Conservation (phyloP, 2,888 invertebrate species). For the Prosapia bicincta region DNA sequence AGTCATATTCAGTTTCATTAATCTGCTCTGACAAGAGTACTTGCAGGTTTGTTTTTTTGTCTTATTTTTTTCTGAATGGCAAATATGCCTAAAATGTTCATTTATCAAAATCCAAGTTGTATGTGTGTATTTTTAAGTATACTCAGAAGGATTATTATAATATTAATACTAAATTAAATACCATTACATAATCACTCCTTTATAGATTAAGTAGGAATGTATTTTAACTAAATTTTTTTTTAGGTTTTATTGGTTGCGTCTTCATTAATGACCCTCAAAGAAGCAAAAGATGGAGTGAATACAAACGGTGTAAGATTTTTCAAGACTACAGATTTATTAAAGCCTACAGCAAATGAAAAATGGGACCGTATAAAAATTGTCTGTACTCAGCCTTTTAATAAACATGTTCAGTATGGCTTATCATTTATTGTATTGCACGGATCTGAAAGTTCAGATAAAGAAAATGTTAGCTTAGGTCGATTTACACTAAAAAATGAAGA, state of each 20-base stretch:
- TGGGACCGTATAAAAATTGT: constrained; percentile 83
- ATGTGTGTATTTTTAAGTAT: no score
- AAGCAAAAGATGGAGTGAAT: constrained; percentile 64
- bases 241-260: constrained; percentile 73
- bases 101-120: no score
- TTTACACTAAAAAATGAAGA: constrained; percentile 54
- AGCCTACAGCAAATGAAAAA: constrained; percentile 56
- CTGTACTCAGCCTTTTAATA: constrained; percentile 86
- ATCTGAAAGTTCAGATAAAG: constrained; percentile 32
- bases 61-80: no score
- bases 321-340: constrained; percentile 56
- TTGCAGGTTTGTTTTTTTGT: no score
- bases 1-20: no score
- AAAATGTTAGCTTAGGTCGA: constrained; percentile 46
- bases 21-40: no score
- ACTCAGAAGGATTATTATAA: no score
- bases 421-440: constrained; percentile 69
- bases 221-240: no score
- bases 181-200: no score
- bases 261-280: constrained; percentile 73
- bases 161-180: no score
- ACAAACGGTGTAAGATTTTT: constrained; percentile 73
- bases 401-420: constrained; percentile 72
- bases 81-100: no score
- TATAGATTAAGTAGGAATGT: no score